Conservation (phyloP, 2,797 vertebrate genomes). For the Karalla daura region DNA sequence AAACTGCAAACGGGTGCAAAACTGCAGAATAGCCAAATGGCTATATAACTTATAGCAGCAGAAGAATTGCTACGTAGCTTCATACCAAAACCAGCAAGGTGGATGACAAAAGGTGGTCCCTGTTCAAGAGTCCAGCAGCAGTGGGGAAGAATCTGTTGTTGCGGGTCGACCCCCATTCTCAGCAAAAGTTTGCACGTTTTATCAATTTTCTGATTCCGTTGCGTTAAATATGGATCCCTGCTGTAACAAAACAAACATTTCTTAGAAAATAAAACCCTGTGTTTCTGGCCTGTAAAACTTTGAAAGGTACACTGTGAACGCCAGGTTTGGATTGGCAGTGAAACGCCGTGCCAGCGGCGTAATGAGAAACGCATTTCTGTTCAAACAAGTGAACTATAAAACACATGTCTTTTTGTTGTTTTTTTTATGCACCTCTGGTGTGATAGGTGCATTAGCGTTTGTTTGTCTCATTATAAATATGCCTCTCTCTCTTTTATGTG, state of each 20-base stretch:
- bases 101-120: no score
- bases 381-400: conserved; percentile 37
- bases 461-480: conserved; percentile 29
- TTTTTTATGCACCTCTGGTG: conserved; percentile 10
- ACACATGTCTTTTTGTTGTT: conserved; percentile 39
- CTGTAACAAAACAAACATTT: background rate
- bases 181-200: no score
- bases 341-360: conserved; percentile 41
- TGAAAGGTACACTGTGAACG: conserved; percentile 43
- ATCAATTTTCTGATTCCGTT: conserved; percentile 37
- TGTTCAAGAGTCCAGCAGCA: no score
- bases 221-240: conserved; percentile 58
- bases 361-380: conserved; percentile 18
- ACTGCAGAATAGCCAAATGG: no score
- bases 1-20: no score
- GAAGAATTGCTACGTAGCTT: no score
- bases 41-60: no score
- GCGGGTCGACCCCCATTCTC: no score
- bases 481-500: conserved; percentile 8
- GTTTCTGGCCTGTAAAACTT: conserved; percentile 40
- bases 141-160: no score
- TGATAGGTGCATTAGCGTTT: conserved; percentile 22
- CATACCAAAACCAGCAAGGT: no score
- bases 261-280: conserved; percentile 36
- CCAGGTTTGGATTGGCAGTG: conserved; percentile 38